These are phyloP conservation scores for Zosterops hypoxanthus DNA, from an alignment of 2,113 vertebrate species.

Conservation along the genomic window DNA sequence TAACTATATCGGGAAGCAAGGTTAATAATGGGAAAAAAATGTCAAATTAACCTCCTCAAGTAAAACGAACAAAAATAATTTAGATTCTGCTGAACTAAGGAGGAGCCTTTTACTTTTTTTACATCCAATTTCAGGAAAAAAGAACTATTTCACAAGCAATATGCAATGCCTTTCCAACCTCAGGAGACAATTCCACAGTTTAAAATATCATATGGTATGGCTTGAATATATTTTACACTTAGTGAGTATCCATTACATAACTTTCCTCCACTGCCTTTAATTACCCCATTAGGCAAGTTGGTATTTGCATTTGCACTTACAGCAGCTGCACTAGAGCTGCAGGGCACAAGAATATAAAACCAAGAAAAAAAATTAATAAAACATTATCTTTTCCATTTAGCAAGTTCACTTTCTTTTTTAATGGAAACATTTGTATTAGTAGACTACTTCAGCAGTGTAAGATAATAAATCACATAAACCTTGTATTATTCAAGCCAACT, in stretches of 20 bases:
- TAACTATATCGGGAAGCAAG: background rate
- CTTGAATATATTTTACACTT: background rate
- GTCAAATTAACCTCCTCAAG: background rate
- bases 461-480: conserved; percentile 56
- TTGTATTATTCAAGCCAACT: conserved; percentile 50
- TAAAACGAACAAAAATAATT: background rate
- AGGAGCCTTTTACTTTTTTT: background rate
- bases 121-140: background rate
- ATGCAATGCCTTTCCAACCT: background rate
- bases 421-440: conserved; percentile 63
- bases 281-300: conserved; percentile 35
- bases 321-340: conserved; percentile 33
- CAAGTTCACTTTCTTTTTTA: conserved; percentile 39
- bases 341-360: conserved; percentile 41
- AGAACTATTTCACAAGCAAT: background rate
- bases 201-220: background rate
- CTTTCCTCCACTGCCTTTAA: conserved; percentile 22
- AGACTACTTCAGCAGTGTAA: conserved; percentile 25
- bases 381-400: conserved; percentile 41
- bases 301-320: conserved; percentile 31
- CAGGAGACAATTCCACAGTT: background rate
- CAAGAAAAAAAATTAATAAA: conserved; percentile 56
- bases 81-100: background rate
- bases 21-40: background rate
- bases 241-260: background rate